Base-by-base conservation (phyloP, 2,888 invertebrate species). In the Agriotes lineatus region DNA sequence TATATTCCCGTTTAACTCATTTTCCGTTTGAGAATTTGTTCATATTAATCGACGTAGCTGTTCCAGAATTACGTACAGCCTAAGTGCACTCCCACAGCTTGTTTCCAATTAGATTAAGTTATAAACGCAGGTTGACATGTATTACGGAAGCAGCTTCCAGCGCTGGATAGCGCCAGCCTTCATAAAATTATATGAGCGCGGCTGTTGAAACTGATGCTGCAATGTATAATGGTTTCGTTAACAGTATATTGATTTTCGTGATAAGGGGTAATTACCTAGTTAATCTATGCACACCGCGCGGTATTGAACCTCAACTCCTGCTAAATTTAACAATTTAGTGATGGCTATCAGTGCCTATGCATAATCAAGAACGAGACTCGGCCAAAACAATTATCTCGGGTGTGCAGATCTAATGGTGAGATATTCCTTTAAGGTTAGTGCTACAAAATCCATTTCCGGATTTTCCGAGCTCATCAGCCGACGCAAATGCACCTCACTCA, bases 231-330 rank as follows among this genome's bases (percentile, higher is more conserved):
- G 50, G 61, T 50, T 61, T 61, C 52, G 56, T 54, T 63, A 63
- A 63, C 44, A 63, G 63, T 63, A 54, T 63, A 63, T 63, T 44
- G 63, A 63, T 63, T 63, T 63, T 63, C 63, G 56, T 63, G 63
- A 63, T 63, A 63, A 63, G 63, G 37, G 54, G 52, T 63, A 63
- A 63, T 63, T 63, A 63, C 63, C 42, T 56, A 56, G 35, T 56
- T 56, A 56, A 56, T 56, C 39, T 39, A 56, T 39, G 39, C 56
- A 56, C 56, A 37, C 56, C 56, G 39, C 56, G 14, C 39, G n/a
- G 56, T 39, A 39, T 39, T 39, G 22, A 39, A 35, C 37, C 56
- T 56, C 56, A 39, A 20, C 56, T 56, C 37, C 20, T 37, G 56
- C 56, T 56, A 37, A 56, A 39, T 56, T 56, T 56, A 35, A 39